phyloP scores from a whole-genome alignment of 2,797 vertebrate genomes.

The Phoebastria nigripes region DNA sequence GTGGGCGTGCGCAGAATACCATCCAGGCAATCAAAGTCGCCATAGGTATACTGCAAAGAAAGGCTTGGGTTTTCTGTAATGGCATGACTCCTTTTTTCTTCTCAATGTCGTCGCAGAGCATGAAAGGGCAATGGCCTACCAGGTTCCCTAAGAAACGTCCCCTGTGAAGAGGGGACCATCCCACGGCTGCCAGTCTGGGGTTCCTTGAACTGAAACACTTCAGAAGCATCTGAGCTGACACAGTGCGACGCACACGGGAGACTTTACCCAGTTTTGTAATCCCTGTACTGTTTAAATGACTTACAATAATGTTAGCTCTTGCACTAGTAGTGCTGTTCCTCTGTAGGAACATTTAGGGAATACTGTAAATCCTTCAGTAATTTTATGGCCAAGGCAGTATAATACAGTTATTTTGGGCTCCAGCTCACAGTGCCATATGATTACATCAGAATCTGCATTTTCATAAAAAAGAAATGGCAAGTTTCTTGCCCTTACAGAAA shows the following conservation, averaged over 20 bases:
- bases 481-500: not conserved
- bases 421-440: not conserved
- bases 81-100: not conserved
- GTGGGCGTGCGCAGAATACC: not conserved
- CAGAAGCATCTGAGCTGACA: not conserved
- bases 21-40: not conserved
- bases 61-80: not conserved
- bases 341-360: not conserved
- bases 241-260: accelerated
- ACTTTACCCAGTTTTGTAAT: not conserved
- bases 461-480: not conserved
- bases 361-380: constrained; percentile 4
- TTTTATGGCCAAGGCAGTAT: not conserved
- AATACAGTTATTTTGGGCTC: not conserved
- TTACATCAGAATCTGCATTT: constrained; percentile 5
- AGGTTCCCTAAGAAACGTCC: not conserved
- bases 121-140: not conserved
- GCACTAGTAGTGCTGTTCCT: not conserved
- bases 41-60: not conserved
- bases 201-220: not conserved
- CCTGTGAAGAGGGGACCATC: not conserved
- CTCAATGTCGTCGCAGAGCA: accelerated
- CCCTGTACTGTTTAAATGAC: not conserved
- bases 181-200: not conserved
- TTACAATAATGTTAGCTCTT: not conserved